Conservation (phyloP, 2,797 vertebrate genomes). For the Sebastes cheni region DNA sequence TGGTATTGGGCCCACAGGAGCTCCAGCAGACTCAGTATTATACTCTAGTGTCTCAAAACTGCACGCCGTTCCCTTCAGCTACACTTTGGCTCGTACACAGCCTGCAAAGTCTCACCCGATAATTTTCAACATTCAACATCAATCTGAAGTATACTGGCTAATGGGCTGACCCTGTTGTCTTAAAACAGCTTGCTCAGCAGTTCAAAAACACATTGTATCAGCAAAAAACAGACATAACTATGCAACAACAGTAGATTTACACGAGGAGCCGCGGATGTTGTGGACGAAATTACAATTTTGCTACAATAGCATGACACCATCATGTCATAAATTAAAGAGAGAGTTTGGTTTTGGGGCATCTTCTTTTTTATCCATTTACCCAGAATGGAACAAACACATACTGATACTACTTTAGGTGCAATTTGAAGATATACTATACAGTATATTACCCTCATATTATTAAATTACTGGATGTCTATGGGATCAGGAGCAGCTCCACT, state of each 20-base stretch:
- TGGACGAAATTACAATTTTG: conserved; percentile 10
- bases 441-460: background rate
- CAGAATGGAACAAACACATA: background rate
- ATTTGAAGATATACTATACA: background rate
- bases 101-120: conserved; percentile 39
- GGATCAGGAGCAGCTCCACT: background rate
- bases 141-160: conserved; percentile 52
- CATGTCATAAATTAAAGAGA: conserved; percentile 1
- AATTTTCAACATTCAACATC: conserved; percentile 56
- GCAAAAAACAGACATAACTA: conserved; percentile 61
- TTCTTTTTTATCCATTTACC: background rate
- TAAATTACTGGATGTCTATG: background rate
- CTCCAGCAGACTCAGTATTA: background rate
- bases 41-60: conserved; percentile 3
- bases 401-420: background rate
- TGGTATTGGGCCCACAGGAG: background rate
- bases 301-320: background rate
- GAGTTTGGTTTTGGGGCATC: background rate
- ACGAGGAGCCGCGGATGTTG: conserved; percentile 7
- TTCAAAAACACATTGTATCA: conserved; percentile 62
- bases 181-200: conserved; percentile 68
- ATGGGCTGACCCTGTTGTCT: conserved; percentile 67
- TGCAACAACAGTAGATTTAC: conserved; percentile 52
- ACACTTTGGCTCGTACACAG: conserved; percentile 23
- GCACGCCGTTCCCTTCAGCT: conserved; percentile 18